Evolutionary conservation across 1,140 invertebrate species (phyloP), one percentile per base, ranked within the genome.

Genomic region (Acromyrmex charruanus): DNA sequence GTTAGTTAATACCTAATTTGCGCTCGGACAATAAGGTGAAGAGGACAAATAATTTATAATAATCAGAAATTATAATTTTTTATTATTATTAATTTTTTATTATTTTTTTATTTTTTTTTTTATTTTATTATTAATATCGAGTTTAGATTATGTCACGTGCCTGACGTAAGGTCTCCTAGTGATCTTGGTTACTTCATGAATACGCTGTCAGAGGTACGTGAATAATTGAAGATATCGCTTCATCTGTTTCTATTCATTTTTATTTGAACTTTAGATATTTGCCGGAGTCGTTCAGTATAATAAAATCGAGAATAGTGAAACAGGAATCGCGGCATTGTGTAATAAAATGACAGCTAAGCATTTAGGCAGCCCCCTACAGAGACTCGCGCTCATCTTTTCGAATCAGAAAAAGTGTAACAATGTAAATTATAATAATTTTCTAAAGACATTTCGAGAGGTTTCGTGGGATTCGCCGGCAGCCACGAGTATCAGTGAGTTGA

Each of bases 201-300:
- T 71, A 90, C 92, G 55, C 74, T 97, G 6, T 94, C 96, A 18
- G 96, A 96, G 75, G 96, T 97, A 92, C 18, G 77, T 87, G 25
- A 14, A 16, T 16, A 2, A 25, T 72, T 16, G 71, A 25, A 65
- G 18, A 5, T 3, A 21, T 53, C n/a, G 10, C 79, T 89, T 31
- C 3, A 2, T 61, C 25, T 49, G 25, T 72, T 2, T 53, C n/a
- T 69, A 72, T 55, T 31, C 3, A 5, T 12, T 68, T 81, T 63
- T 16, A 66, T 31, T 12, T 3, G 10, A 21, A 59, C 12, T 63
- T 18, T 18, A 94, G 93, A 1, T 65, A 5, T 95, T 95, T 31
- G 91, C 92, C 7, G 95, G 93, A 49, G 95, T 95, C 71, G 96
- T 97, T 12, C 97, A 97, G 89, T 97, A 97, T 90, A 96, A 97